Base-by-base conservation (phyloP, 2,888 invertebrate species). In the Harpalus rubripes region DNA sequence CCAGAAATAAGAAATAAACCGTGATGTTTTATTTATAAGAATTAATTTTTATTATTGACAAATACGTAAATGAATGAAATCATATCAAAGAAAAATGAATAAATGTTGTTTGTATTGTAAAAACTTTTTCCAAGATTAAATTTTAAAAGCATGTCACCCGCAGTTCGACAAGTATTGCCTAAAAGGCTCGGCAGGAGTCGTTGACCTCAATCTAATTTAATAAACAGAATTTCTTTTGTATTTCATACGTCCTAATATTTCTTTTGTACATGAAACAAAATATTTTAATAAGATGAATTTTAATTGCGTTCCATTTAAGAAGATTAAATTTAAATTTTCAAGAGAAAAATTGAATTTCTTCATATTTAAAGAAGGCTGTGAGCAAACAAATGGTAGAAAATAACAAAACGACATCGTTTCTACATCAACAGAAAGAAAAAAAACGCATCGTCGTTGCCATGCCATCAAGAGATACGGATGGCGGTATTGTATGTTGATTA, bases 401-500 rank as follows among this genome's bases (percentile, higher is more conserved):
- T 74, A 74, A 74, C 72, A 74, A 74, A 74, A 52, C 72, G 72
- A 74, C 72, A 74, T 74, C 72, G 44, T 41, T 18, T 41, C 39
- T 18, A 26, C 68, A 32, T 68, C 68, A 39, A n/a, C 68, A 68
- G 68, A 68, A 39, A 68, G 44, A 68, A 68, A 32, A 65, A 68
- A 39, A 63, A 63, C 41, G 72, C 72, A 74, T 18, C 72, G 41
- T 44, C 63, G 22, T 12, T 22, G 63, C 22, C 22, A 63, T 32
- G 68, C 68, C 68, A 68, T 68, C 68, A 68, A 63, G 68, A 22
- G 68, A 41, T 68, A 68, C 65, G 65, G 12, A 65, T 22, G 32
- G 32, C 39, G 39, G 68, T 68, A 74, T 74, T 74, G 68, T 68
- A 68, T 68, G 72, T 74, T 74, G 72, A 74, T 74, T 74, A 74